Base-by-base conservation (phyloP, 2,113 vertebrate genomes). In the Mesocricetus auratus region DNA sequence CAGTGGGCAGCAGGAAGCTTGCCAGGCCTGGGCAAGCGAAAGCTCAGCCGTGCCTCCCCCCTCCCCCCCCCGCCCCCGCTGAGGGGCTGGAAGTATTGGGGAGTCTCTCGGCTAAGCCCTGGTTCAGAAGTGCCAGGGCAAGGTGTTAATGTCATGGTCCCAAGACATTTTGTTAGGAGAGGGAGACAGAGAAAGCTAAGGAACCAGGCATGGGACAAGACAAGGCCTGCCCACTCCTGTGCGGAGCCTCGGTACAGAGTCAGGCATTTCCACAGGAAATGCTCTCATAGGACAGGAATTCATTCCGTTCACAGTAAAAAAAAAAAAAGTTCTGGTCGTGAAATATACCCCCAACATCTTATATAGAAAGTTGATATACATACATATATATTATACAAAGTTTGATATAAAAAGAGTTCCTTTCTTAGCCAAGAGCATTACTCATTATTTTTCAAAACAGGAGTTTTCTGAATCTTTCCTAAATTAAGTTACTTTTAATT, bases 271-370 rank as follows among this genome's bases (percentile, higher is more conserved):
- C 86, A 56, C 58, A 79, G 90, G 91, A 94, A 89, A 86, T 91
- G 68, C n/a, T 82, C 50, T 94, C 86, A 91, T 1, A 21, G 21
- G 71, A 24, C 47, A 93, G 95, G 94, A 96, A 97, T 91, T 95
- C 6, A 0, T 45, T 90, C 47, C 58, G 24, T 58, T 69, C 86
- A 83, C 13, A 77, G 47, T 58, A 13, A 19, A 66, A 74, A 86
- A 13, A 19, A 66, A 74, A 86, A 94, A 58, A 15, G 42, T 91
- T 91, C 87, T 87, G 4, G 82, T 75, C 64, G 3, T 36, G 50
- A 71, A 90, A 45, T 89, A 82, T n/a, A 73, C 73, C 62, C 11
- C 1, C 17, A n/a, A 17, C 24, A 29, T 68, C 45, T 92, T 53
- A 53, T 53, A 53, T 53, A 53, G n/a, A n/a, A n/a, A n/a, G n/a